Percentiles rank a stretch among this genome's conserved stretches.
Evolutionary conservation across 1,140 invertebrate species (phyloP).

Genomic region (Scaptodrosophila lebanonensis): DNA sequence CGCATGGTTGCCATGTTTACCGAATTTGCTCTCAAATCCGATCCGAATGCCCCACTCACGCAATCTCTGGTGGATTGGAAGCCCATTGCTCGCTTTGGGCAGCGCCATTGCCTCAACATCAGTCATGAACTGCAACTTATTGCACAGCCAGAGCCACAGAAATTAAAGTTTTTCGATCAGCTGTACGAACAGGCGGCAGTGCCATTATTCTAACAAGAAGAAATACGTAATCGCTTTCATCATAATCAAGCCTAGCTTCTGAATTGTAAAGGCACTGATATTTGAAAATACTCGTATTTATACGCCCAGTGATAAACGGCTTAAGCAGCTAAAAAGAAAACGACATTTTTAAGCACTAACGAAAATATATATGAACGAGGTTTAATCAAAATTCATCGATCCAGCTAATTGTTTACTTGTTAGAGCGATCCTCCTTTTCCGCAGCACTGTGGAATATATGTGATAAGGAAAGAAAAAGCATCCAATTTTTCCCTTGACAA

Average conservation of each 20-base stretch:
- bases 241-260: not conserved
- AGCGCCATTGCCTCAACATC: constrained; percentile 75
- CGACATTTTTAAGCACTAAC: too few species aligned
- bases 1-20: constrained; percentile 77
- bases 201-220: constrained; percentile 27
- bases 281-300: too few species aligned
- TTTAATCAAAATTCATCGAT: too few species aligned
- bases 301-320: too few species aligned
- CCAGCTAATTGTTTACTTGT: too few species aligned
- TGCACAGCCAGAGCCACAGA: constrained; percentile 70
- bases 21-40: constrained; percentile 72
- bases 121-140: constrained; percentile 63
- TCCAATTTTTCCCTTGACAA: too few species aligned
- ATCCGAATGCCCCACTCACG: constrained; percentile 55
- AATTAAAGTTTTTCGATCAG: constrained; percentile 52
- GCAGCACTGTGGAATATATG: too few species aligned
- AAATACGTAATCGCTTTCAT: too few species aligned
- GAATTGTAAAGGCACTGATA: not conserved
- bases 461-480: too few species aligned
- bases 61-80: constrained; percentile 62
- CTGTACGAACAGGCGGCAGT: constrained; percentile 31
- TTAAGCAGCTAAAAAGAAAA: too few species aligned
- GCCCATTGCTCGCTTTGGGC: constrained; percentile 47
- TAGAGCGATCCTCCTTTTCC: too few species aligned
- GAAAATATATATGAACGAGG: too few species aligned